These are phyloP conservation scores for Halcyon leucocephala DNA, from an alignment of 2,797 vertebrate genomes.

Conservation along the genomic window DNA sequence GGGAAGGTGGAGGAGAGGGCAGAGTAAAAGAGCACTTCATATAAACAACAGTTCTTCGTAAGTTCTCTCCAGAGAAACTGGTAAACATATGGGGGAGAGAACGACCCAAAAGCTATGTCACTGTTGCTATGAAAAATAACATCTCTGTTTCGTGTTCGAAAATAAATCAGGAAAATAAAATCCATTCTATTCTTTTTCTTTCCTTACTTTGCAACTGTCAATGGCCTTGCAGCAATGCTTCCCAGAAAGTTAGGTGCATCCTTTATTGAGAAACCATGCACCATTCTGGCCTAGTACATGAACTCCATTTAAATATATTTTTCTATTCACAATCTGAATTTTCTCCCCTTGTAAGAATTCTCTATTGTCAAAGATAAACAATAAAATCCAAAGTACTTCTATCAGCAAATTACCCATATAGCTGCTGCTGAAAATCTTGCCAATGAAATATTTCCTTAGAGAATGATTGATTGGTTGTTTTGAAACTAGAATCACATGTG, in stretches of 20 bases:
- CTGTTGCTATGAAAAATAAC: not conserved
- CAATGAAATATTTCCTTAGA: not conserved
- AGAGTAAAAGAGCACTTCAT: not conserved
- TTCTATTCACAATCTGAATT: not conserved
- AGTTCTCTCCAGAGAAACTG: slow-evolving; percentile 12
- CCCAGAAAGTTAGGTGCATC: not conserved
- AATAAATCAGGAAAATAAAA: slow-evolving; percentile 15
- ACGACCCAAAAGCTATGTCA: not conserved
- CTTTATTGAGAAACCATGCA: not conserved
- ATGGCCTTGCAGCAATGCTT: not conserved
- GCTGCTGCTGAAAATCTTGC: not conserved
- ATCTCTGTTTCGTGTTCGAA: not conserved
- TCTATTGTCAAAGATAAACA: not conserved
- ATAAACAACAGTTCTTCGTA: slow-evolving; percentile 21
- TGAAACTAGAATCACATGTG: not conserved
- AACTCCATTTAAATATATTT: not conserved
- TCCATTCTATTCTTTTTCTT: not conserved
- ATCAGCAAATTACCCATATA: not conserved
- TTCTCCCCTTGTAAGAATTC: not conserved
- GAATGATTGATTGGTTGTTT: not conserved
- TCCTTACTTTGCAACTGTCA: not conserved
- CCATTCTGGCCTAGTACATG: not conserved
- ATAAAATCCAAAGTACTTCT: not conserved
- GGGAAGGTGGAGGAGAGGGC: not conserved
- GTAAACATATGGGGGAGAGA: not conserved